Conservation (phyloP, 2,888 invertebrate genomes). For the Leptopilina myrica region DNA sequence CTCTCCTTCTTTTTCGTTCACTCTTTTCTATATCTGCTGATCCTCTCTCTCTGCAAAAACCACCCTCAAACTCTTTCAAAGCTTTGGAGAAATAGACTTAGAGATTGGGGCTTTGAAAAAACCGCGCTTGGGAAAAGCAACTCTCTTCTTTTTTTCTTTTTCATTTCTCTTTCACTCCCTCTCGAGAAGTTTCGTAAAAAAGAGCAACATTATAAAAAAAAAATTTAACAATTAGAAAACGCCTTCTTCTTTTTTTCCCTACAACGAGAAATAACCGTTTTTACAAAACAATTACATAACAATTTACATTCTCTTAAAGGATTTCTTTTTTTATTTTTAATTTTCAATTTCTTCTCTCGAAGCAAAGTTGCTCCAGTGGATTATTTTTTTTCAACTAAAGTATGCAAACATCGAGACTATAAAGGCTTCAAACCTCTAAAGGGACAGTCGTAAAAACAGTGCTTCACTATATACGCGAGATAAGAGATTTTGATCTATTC, state of each 20-base stretch:
- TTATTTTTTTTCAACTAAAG: slow-evolving; percentile 49
- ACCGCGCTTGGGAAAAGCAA: slow-evolving; percentile 30
- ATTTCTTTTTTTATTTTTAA: slow-evolving; percentile 1
- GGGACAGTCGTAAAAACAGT: slow-evolving; percentile 67
- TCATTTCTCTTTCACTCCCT: too few relatives aligned
- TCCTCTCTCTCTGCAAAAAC: slow-evolving; percentile 12
- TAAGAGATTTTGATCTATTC: slow-evolving; percentile 52
- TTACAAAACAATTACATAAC: too few relatives aligned
- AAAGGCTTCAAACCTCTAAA: slow-evolving; percentile 64
- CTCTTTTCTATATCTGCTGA: slow-evolving; percentile 31
- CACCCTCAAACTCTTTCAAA: slow-evolving; percentile 30
- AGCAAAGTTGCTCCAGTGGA: background rate
- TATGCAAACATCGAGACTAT: slow-evolving; percentile 64
- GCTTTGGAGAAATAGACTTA: slow-evolving; percentile 35
- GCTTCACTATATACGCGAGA: slow-evolving; percentile 57
- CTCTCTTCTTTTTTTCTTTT: background rate
- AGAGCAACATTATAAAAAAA: background rate
- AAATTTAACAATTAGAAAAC: too few relatives aligned
- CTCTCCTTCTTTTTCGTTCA: slow-evolving; percentile 49
- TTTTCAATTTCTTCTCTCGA: slow-evolving; percentile 13
- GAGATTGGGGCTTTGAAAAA: slow-evolving; percentile 29
- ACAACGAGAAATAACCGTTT: background rate
- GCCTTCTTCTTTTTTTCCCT: background rate
- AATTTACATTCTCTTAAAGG: too few relatives aligned
- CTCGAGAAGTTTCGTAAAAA: slow-evolving; percentile 10